Conservation (phyloP, 2,888 invertebrate genomes). For the Girardia tigrina region DNA sequence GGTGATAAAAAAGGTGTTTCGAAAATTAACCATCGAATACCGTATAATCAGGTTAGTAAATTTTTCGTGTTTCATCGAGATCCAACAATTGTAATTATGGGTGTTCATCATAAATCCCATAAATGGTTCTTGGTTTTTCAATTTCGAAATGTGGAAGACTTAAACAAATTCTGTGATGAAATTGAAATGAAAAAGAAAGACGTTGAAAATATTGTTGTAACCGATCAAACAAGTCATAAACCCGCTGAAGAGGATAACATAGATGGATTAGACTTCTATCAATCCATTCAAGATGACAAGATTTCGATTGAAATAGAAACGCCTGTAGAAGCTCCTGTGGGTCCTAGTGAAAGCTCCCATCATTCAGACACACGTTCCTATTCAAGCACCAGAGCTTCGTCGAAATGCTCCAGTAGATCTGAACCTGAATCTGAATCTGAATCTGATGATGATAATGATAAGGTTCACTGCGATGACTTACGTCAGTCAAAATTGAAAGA, state of each 20-base stretch:
- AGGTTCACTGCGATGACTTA: not conserved
- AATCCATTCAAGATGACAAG: not conserved
- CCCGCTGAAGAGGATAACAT: not conserved
- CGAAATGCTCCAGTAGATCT: not conserved
- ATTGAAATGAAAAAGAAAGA: not conserved
- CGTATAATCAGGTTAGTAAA: not conserved
- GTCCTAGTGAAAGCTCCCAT: not conserved
- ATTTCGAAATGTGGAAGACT: constrained; percentile 8
- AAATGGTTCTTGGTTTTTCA: not conserved
- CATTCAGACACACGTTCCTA: not conserved
- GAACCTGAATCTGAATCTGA: no score
- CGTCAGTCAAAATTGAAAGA: not conserved
- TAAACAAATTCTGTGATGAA: constrained; percentile 8
- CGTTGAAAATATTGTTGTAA: not conserved
- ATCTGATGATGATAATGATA: not conserved
- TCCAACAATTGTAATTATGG: constrained; percentile 4
- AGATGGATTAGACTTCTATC: not conserved
- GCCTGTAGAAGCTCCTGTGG: not conserved
- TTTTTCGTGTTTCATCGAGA: not conserved
- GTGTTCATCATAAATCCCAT: not conserved
- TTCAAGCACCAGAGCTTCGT: not conserved
- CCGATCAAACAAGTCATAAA: not conserved
- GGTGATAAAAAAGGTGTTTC: not conserved
- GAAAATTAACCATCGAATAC: not conserved
- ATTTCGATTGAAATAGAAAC: not conserved